Conservation (phyloP, 2,113 vertebrate species). For the Empidonax traillii region DNA sequence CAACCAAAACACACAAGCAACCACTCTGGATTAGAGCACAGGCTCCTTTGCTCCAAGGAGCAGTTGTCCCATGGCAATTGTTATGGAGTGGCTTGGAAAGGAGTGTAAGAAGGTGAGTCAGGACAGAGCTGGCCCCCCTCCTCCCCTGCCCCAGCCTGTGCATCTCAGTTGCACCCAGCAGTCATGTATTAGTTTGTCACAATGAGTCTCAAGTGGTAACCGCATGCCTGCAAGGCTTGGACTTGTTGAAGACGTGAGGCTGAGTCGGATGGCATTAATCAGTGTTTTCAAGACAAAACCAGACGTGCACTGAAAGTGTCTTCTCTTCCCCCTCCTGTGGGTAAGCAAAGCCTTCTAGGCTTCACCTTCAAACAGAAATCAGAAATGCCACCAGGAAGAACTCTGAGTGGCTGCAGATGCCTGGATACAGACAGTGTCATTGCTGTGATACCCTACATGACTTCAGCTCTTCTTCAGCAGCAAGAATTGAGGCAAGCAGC, state of each 20-base stretch:
- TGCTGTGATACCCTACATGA: background rate
- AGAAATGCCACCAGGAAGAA: background rate
- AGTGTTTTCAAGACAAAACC: background rate
- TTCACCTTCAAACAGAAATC: background rate
- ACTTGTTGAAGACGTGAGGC: background rate
- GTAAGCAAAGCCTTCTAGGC: background rate
- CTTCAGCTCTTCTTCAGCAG: background rate
- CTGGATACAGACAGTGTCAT: background rate
- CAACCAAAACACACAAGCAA: background rate
- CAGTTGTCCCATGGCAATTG: background rate
- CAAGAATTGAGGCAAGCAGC: background rate
- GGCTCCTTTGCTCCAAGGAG: background rate
- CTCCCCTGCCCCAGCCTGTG: background rate
- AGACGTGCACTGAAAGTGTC: background rate
- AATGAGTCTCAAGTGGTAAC: background rate
- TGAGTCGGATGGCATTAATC: background rate
- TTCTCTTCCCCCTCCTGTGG: background rate
- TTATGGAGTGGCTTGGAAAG: accelerated
- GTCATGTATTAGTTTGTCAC: background rate
- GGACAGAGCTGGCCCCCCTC: background rate
- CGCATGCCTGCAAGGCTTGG: background rate
- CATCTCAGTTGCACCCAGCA: background rate
- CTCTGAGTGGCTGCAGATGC: background rate
- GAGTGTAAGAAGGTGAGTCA: background rate
- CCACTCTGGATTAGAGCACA: background rate